Evolutionary conservation across 2,113 vertebrate genomes (phyloP).

Genomic region (Cyphomyrus plagiostoma): DNA sequence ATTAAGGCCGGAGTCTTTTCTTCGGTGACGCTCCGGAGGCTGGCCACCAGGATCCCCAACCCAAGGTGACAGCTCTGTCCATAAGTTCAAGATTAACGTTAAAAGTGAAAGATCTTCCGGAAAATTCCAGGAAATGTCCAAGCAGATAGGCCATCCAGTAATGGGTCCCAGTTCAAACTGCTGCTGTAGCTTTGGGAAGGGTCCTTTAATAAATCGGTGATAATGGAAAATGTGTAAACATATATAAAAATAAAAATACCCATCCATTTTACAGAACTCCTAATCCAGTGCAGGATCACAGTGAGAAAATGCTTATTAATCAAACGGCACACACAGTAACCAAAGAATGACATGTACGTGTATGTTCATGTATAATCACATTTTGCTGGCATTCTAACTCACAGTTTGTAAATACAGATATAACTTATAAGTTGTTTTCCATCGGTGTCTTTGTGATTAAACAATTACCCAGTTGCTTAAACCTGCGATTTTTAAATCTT

Average conservation of each 20-base stretch:
- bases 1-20: constrained; percentile 17
- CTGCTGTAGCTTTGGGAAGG: not conserved
- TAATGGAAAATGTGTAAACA: not conserved
- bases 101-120: not conserved
- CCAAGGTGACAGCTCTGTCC: not conserved
- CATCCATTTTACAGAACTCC: not conserved
- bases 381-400: not conserved
- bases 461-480: not conserved
- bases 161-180: not conserved
- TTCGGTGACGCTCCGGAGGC: not conserved
- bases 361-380: not conserved
- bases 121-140: not conserved
- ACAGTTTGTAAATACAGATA: not conserved
- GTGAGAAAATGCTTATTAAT: not conserved
- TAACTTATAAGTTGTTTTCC: not conserved
- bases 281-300: not conserved
- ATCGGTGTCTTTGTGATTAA: not conserved
- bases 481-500: not conserved
- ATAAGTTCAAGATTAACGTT: not conserved
- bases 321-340: not conserved
- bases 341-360: not conserved
- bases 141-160: not conserved
- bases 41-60: not conserved
- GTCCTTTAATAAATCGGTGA: not conserved
- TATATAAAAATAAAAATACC: not conserved